Conservation (phyloP, 2,113 vertebrate genomes). For the Pollachius pollachius region DNA sequence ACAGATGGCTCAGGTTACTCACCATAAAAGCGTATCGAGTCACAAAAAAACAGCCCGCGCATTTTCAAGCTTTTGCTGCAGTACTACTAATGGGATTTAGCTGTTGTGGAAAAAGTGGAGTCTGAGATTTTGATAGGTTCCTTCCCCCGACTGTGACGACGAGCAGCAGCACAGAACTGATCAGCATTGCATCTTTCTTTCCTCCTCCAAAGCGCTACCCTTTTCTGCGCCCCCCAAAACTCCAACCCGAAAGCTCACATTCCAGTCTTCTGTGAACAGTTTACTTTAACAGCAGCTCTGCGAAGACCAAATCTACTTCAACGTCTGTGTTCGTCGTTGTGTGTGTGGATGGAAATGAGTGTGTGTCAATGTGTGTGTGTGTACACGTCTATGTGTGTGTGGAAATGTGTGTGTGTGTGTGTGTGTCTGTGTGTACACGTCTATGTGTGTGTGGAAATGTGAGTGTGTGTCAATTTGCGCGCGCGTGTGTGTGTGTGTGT, state of each 20-base stretch:
- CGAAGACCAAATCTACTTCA: constrained; percentile 22
- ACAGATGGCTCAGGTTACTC: constrained; percentile 25
- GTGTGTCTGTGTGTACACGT: constrained; percentile 5
- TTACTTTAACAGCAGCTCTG: constrained; percentile 1
- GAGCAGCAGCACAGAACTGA: not conserved
- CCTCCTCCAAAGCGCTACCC: not conserved
- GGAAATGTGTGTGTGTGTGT: constrained; percentile 5
- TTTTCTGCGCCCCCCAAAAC: constrained; percentile 22
- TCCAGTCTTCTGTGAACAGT: constrained; percentile 15
- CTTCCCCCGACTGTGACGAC: no score
- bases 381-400: not conserved
- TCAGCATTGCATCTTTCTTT: not conserved
- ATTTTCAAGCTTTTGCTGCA: not conserved
- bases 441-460: not conserved
- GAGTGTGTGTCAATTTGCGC: not conserved
- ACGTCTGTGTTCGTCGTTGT: not conserved
- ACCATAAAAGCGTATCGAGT: not conserved
- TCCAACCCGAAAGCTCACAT: not conserved
- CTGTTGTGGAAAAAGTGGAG: constrained; percentile 11
- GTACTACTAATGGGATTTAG: constrained; percentile 26
- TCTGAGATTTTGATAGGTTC: constrained; percentile 4
- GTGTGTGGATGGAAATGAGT: not conserved
- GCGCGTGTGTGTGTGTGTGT: constrained; percentile 13
- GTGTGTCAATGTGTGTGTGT: constrained; percentile 1
- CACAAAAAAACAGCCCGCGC: not conserved